Base-by-base conservation (phyloP, 2,888 invertebrate species). In the Gnatocerus cornutus region DNA sequence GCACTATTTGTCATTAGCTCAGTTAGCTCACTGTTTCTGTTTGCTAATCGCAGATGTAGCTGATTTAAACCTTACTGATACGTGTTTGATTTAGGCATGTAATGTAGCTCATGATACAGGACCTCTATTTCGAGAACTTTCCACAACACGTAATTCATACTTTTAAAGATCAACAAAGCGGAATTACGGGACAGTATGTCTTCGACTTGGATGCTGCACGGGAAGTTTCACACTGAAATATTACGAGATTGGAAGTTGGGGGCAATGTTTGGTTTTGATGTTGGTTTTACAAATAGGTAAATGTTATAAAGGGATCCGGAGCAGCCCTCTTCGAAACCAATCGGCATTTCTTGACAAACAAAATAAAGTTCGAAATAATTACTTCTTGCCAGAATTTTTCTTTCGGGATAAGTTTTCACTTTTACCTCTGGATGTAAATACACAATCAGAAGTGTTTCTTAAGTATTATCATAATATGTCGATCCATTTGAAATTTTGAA, bases 1-100 rank as follows among this genome's bases (percentile, higher is more conserved):
- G 84, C 83, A 63, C 74, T 83, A 80, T 84, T 84, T 83, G 82
- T 84, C 84, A 84, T 84, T 84, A 84, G 81, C 79, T 80, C 79
- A 79, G 83, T 83, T 83, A 83, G 79, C 83, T 79, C 82, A 79
- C 82, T 79, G 82, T 80, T 82, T 79, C 82, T 84, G 84, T 84
- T 84, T 84, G 84, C 83, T 81, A 84, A 83, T 83, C 83, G 80
- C 84, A 84, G 84, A 84, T 84, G 82, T 80, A 82, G 81, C 81
- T 79, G 79, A 79, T 80, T 80, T 68, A 64, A 55, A 68, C 64
- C 68, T 72, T 71, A 70, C 71, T 72, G 74, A 72, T 71, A 71
- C 71, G 71, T 74, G 76, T 77, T 76, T 76, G 72, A 76, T 76
- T 73, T 74, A 72, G 74, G 67, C 71, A 72, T 75, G 76, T 74